A percentile compares a stretch with the other conserved stretches of the same genome.
Evolutionary conservation across 2,797 vertebrate species (phyloP).

Genomic region (Rousettus madagascariensis): DNA sequence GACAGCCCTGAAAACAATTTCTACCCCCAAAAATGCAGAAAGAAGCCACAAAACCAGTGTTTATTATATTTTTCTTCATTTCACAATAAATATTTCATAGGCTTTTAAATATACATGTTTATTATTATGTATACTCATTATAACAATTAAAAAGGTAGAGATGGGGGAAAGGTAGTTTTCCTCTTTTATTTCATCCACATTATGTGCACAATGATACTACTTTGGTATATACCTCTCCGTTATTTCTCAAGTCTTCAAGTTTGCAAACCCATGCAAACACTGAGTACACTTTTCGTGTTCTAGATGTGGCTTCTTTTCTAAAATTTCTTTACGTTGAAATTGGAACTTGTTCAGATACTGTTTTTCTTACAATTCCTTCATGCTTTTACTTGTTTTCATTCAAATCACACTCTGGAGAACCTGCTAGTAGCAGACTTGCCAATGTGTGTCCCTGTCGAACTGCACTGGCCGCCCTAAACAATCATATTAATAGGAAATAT

Average conservation of each 20-base stretch:
- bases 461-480: neutral
- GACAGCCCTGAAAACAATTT: neutral
- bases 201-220: neutral
- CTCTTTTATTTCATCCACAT: neutral
- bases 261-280: neutral
- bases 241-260: neutral
- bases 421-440: neutral
- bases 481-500: no score
- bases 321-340: neutral
- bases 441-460: neutral
- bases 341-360: neutral
- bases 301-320: neutral
- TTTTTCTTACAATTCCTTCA: neutral
- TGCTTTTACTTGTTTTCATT: neutral
- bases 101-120: neutral
- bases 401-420: neutral
- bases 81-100: neutral
- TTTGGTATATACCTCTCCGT: neutral
- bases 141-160: neutral
- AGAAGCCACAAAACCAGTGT: neutral
- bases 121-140: neutral
- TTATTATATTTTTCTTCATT: neutral
- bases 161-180: neutral
- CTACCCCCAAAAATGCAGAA: neutral
- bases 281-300: neutral